Conservation (phyloP, 2,888 invertebrate species). For the Nyleta sp. region DNA sequence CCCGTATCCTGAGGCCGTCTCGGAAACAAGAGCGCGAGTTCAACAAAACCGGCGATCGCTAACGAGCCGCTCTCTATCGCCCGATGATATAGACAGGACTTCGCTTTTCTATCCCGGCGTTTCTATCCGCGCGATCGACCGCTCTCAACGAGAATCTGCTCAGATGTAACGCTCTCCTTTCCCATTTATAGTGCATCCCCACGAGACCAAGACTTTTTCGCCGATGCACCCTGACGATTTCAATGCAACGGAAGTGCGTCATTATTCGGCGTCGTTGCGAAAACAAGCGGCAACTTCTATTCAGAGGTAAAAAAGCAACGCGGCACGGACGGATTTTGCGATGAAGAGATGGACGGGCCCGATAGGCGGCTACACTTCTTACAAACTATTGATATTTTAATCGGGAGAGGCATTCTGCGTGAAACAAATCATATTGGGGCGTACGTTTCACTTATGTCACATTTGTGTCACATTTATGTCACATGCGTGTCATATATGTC, state of each 20-base stretch:
- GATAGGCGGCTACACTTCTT: slow-evolving; percentile 8
- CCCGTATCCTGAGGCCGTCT: slow-evolving; percentile 47
- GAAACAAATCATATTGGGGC: no score
- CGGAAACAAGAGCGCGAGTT: slow-evolving; percentile 38
- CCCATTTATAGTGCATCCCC: slow-evolving; percentile 70
- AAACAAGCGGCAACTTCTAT: slow-evolving; percentile 26
- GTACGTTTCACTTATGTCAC: no score
- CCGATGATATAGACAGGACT: slow-evolving; percentile 51
- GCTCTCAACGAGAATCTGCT: slow-evolving; percentile 65
- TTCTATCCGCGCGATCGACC: slow-evolving; percentile 64
- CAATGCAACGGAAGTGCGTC: slow-evolving; percentile 60
- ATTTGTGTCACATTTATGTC: no score
- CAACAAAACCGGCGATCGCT: slow-evolving; percentile 43
- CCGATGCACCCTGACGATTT: slow-evolving; percentile 65
- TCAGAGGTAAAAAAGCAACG: slow-evolving; percentile 19
- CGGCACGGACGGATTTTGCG: neutral
- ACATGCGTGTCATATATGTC: no score
- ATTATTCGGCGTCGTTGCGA: slow-evolving; percentile 48
- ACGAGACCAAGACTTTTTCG: slow-evolving; percentile 61
- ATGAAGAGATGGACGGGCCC: neutral
- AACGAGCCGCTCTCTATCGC: slow-evolving; percentile 60
- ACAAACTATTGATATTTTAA: slow-evolving; percentile 33
- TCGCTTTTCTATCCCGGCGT: slow-evolving; percentile 58
- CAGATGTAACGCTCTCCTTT: slow-evolving; percentile 67
- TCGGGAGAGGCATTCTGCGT: neutral